Evolutionary conservation across 1,140 invertebrate genomes (phyloP).

Genomic region (Bicyclus anynana): DNA sequence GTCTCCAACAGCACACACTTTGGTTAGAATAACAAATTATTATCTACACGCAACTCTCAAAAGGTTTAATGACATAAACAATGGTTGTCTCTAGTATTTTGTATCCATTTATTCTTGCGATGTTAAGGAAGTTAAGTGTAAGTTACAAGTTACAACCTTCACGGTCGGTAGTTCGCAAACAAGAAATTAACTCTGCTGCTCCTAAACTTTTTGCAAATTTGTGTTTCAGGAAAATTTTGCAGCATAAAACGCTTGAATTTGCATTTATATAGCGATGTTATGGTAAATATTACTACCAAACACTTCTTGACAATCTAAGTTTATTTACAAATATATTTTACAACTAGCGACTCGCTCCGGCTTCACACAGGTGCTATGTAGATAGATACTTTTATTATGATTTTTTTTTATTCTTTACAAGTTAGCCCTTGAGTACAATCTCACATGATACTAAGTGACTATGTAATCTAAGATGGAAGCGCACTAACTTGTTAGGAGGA

Average conservation of each 20-base stretch:
- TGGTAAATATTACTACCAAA: neutral
- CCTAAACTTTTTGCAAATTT: slow-evolving; percentile 2
- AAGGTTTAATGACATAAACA: slow-evolving; percentile 8
- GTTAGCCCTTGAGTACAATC: no score
- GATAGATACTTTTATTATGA: no score
- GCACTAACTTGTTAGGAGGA: no score
- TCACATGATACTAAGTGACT: no score
- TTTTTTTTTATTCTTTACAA: no score
- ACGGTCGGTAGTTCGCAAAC: slow-evolving; percentile 13
- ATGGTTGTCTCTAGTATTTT: neutral
- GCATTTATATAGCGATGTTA: slow-evolving; percentile 2
- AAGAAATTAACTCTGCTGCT: slow-evolving; percentile 7
- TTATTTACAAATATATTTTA: neutral
- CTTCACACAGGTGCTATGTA: no score
- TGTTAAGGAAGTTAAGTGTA: slow-evolving; percentile 6
- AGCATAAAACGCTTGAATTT: slow-evolving; percentile 1
- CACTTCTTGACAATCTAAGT: no score
- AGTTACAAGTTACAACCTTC: slow-evolving; percentile 14
- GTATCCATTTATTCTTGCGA: slow-evolving; percentile 1
- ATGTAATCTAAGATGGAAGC: no score
- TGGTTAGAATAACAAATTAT: slow-evolving; percentile 20
- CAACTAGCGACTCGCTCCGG: no score
- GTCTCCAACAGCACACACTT: slow-evolving; percentile 3
- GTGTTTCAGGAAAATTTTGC: slow-evolving; percentile 2
- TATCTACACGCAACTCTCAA: slow-evolving; percentile 14